Evolutionary conservation across 2,888 invertebrate species (phyloP).

Genomic region (Sminthurides aquaticus): DNA sequence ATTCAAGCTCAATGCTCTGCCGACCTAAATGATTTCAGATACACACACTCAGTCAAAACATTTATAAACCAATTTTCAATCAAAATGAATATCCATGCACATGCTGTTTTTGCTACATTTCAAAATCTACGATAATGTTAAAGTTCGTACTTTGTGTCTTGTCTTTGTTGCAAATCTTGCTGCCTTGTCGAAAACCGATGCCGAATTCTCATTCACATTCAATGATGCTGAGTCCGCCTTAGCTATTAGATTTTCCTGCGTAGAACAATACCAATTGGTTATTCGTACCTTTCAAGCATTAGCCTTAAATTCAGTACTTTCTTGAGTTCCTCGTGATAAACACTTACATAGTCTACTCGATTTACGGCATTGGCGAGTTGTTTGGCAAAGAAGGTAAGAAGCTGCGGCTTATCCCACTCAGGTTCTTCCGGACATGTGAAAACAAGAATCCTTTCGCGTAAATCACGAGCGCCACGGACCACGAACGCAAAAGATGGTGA

Average conservation of each 20-base stretch:
- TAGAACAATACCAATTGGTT: constrained; percentile 1
- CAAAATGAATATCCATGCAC: neutral
- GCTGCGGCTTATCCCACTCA: constrained; percentile 30
- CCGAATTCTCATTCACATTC: constrained; percentile 26
- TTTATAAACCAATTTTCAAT: no score
- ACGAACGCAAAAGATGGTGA: constrained; percentile 38
- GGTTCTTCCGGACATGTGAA: constrained; percentile 39
- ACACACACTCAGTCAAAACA: constrained; percentile 2
- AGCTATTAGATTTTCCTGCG: constrained; percentile 38
- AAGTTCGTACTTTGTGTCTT: constrained; percentile 40
- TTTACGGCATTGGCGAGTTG: constrained; percentile 37
- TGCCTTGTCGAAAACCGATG: constrained; percentile 37
- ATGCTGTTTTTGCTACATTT: neutral
- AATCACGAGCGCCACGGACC: constrained; percentile 34
- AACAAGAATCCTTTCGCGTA: constrained; percentile 36
- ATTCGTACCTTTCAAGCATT: neutral
- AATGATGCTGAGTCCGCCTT: constrained; percentile 34
- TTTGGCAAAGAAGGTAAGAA: constrained; percentile 39
- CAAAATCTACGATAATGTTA: neutral
- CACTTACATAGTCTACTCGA: constrained; percentile 28
- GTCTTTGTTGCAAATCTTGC: constrained; percentile 43
- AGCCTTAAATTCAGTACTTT: neutral
- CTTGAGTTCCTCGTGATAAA: no score
- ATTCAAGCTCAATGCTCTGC: constrained; percentile 89
- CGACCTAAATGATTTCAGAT: constrained; percentile 57